A percentile compares a stretch with the other conserved stretches of the same genome.
Evolutionary conservation across 92 coral and sea anemone genomes (phyloP).

Genomic region (Bergia sp.): DNA sequence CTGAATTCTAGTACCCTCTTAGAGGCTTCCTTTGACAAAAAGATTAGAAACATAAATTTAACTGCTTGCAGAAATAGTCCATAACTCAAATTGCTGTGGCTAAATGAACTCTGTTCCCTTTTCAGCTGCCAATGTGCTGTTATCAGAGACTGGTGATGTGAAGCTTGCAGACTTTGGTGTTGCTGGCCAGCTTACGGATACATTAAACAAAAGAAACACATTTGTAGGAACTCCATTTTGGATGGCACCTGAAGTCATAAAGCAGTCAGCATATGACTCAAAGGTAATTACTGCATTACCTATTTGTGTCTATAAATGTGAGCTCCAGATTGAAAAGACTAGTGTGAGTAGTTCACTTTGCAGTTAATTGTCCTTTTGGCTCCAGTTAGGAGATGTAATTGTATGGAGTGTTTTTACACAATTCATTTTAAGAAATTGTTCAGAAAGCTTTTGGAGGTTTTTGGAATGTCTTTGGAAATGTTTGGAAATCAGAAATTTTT

Average conservation of each 20-base stretch:
- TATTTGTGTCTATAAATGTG: neutral
- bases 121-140: constrained; percentile 93
- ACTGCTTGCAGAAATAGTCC: too few species aligned
- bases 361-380: neutral
- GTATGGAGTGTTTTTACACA: neutral
- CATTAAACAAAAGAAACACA: constrained; percentile 94
- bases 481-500: too few species aligned
- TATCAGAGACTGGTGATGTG: constrained; percentile 98
- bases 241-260: constrained; percentile 99
- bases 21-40: too few species aligned
- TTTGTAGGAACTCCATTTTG: constrained; percentile 99
- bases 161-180: constrained; percentile 99
- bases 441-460: too few species aligned
- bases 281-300: constrained; percentile 64
- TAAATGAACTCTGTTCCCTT: neutral
- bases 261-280: constrained; percentile 98
- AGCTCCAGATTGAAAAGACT: neutral
- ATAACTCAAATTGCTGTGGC: too few species aligned
- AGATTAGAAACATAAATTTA: too few species aligned
- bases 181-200: constrained; percentile 97
- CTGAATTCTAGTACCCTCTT: too few species aligned
- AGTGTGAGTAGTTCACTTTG: neutral
- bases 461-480: too few species aligned
- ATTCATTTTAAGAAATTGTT: too few species aligned
- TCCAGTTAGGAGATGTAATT: too few species aligned